Percentiles rank a stretch among this genome's conserved stretches.
Conservation (phyloP, 2,888 invertebrate species). For the Ophion ellenae region DNA sequence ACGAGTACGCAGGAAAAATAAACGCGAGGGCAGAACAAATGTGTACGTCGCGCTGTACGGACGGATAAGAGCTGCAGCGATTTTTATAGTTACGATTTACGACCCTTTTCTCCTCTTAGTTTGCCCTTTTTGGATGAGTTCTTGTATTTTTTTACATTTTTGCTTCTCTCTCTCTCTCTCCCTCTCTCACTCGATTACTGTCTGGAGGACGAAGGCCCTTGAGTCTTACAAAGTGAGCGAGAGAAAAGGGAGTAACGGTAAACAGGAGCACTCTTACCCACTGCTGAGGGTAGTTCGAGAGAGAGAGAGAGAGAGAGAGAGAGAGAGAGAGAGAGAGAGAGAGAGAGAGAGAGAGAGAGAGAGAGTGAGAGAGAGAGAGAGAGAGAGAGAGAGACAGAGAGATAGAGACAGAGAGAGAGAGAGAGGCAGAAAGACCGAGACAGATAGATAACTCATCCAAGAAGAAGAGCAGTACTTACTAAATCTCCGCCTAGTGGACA, state of each 20-base stretch:
- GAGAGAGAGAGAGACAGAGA: conserved; percentile 5
- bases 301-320: background rate
- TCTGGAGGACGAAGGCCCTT: conserved; percentile 45
- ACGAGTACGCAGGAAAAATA: background rate
- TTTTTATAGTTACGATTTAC: conserved; percentile 53
- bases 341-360: background rate
- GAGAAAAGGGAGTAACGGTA: conserved; percentile 74
- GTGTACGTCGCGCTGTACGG: background rate
- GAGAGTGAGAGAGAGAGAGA: conserved; percentile 8
- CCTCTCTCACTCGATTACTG: background rate
- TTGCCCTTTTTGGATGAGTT: conserved; percentile 22
- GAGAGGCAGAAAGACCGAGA: background rate
- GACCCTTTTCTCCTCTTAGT: conserved; percentile 31
- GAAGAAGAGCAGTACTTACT: conserved; percentile 19
- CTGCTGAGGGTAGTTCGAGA: conserved; percentile 48
- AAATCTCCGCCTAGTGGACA: conserved; percentile 23
- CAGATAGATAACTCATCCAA: conserved; percentile 49
- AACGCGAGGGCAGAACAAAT: background rate
- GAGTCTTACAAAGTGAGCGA: conserved; percentile 59
- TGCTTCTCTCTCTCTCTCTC: background rate
- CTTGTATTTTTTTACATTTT: conserved; percentile 28
- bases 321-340: conserved; percentile 1
- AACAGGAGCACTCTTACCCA: conserved; percentile 72
- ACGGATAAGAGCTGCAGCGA: conserved; percentile 3
- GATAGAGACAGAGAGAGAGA: conserved; percentile 8